phyloP scores from a whole-genome alignment of 2,113 vertebrate genomes.

The Hyperopisus bebe region DNA sequence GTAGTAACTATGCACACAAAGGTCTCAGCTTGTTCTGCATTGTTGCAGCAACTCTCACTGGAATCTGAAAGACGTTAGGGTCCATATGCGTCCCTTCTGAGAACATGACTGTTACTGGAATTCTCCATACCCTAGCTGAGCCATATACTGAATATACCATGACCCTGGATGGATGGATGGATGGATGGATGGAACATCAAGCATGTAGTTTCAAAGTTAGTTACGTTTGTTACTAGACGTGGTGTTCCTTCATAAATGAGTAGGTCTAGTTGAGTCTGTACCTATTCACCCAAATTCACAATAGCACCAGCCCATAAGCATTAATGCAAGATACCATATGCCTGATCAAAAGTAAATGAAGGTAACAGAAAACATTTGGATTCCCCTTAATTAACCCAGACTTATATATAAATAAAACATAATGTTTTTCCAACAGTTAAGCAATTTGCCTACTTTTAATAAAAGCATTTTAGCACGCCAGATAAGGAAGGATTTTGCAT shows the following conservation, averaged over 20 bases:
- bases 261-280: not conserved
- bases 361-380: constrained; percentile 14
- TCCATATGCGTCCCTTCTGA: not conserved
- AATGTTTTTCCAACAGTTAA: not conserved
- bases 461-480: not conserved
- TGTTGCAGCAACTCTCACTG: not conserved
- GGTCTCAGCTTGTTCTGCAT: not conserved
- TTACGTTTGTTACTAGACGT: not conserved
- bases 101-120: not conserved
- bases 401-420: not conserved
- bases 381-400: not conserved
- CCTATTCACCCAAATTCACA: not conserved
- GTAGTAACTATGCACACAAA: not conserved
- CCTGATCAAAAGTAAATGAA: not conserved
- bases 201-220: not conserved
- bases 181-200: not conserved
- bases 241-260: not conserved
- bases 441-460: not conserved
- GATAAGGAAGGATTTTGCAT: not conserved
- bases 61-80: not conserved
- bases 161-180: not conserved
- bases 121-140: not conserved
- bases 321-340: not conserved
- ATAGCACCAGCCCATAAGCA: not conserved
- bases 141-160: not conserved